Evolutionary conservation across 1,140 invertebrate species (phyloP).

Genomic region (Monochamus saltuarius): DNA sequence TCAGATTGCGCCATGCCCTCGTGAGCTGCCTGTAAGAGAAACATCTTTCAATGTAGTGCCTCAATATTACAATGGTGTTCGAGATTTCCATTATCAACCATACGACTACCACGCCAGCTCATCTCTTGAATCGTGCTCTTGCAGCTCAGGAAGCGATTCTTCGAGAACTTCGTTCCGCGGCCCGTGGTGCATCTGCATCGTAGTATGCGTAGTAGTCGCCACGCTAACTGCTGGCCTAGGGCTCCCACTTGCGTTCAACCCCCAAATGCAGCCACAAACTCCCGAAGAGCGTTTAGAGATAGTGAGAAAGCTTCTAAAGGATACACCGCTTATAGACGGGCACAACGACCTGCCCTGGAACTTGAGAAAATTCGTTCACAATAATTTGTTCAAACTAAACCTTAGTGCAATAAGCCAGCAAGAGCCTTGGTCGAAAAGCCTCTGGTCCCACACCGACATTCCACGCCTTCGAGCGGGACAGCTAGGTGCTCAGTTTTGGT

Average conservation of each 20-base stretch:
- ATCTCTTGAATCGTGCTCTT: constrained; percentile 43
- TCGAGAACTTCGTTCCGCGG: constrained; percentile 32
- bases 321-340: constrained; percentile 67
- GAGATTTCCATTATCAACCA: constrained; percentile 32
- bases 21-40: constrained; percentile 31
- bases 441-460: constrained; percentile 88
- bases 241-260: constrained; percentile 43
- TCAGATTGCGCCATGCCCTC: constrained; percentile 40
- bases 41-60: constrained; percentile 42
- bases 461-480: constrained; percentile 75
- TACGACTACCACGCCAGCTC: constrained; percentile 32
- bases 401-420: constrained; percentile 70
- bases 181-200: constrained; percentile 48
- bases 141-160: constrained; percentile 40
- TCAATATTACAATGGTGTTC: constrained; percentile 38
- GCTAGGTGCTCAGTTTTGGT: constrained; percentile 81
- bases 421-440: constrained; percentile 76
- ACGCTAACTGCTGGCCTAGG: constrained; percentile 44
- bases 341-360: constrained; percentile 90
- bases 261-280: constrained; percentile 31
- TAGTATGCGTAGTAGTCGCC: constrained; percentile 46
- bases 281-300: constrained; percentile 38
- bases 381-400: constrained; percentile 77
- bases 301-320: constrained; percentile 56
- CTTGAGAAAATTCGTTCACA: constrained; percentile 77